These are phyloP conservation scores for Tubiluchus corallicola DNA, from an alignment of 2,888 invertebrate genomes.

Conservation along the genomic window DNA sequence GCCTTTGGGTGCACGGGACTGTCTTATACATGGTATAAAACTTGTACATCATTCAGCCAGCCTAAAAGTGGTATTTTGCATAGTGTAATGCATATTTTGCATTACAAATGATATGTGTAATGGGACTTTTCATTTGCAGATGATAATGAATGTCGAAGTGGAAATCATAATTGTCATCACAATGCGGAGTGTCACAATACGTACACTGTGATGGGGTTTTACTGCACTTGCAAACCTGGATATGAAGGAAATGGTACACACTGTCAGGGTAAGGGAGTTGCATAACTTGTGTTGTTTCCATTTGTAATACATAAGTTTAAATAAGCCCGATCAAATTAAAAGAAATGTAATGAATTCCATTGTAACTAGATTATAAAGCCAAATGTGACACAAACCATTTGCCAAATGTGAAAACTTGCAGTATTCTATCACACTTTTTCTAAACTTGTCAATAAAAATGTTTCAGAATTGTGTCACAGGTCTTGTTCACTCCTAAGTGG, in stretches of 20 bases:
- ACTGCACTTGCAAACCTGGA: slow-evolving; percentile 80
- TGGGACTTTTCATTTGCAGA: too few species aligned
- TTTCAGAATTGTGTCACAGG: too few species aligned
- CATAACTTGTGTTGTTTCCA: slow-evolving; percentile 7
- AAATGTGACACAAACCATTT: not conserved
- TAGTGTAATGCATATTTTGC: too few species aligned
- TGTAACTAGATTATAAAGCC: slow-evolving; percentile 18
- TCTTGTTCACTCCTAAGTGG: too few species aligned
- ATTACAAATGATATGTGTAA: too few species aligned
- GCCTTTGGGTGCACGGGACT: too few species aligned
- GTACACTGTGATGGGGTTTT: slow-evolving; percentile 61
- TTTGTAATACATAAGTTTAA: slow-evolving; percentile 1
- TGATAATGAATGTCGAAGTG: slow-evolving; percentile 5
- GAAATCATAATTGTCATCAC: slow-evolving; percentile 50
- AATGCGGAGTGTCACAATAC: slow-evolving; percentile 58
- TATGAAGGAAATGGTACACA: slow-evolving; percentile 68
- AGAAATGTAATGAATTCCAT: slow-evolving; percentile 8
- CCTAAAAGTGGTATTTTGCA: too few species aligned
- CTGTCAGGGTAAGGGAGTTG: slow-evolving; percentile 39
- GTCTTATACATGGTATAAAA: too few species aligned
- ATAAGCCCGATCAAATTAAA: not conserved
- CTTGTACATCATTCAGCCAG: too few species aligned
- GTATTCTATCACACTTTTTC: too few species aligned
- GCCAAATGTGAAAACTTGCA: too few species aligned
- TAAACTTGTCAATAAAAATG: too few species aligned